Evolutionary conservation across 2,888 invertebrate species (phyloP), one percentile per base, ranked within the genome.

Genomic region (Limnephilus lunatus): DNA sequence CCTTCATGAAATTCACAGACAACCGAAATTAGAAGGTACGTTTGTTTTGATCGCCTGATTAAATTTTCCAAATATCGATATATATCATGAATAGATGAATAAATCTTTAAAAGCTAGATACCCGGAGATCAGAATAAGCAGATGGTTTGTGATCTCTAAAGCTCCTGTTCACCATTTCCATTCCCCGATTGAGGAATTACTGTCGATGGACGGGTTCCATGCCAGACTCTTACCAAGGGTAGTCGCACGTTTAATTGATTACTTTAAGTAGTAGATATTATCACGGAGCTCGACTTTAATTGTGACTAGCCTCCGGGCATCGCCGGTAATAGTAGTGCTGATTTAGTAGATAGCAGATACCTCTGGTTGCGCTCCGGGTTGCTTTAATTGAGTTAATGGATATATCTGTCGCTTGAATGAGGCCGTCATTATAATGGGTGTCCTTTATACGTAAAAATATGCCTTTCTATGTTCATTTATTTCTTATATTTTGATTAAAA

Each of bases 221-320:
- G 19, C 68, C 25, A 68, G 68, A 25, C 5, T 68, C 53, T 68
- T 68, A 2, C 68, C 83, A 35, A 44, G 86, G 86, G 86, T 39
- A 44, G 48, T 44, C 44, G 39, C 30, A 39, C n/a, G 68, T 53
- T 68, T 35, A 88, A 88, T 68, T 88, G 88, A 88, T 88, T 88
- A 88, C 88, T 31, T 68, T 68, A 88, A 88, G 68, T 88, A 31
- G 88, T 19, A 30, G 88, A 68, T 53, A 88, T 88, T 88, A 88
- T 88, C 88, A 31, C 53, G 32, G 35, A 87, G 88, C 88, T 68
- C 35, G 53, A 32, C 32, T 68, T 48, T 88, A 88, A 53, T 53
- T 88, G 68, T 68, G n/a, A 25, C 30, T 35, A 31, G 88, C 68
- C 32, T 35, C 68, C 31, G 88, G 87, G 87, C 31, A 44, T 19